Base-by-base conservation (phyloP, 2,888 invertebrate species). In the Diploptera punctata region DNA sequence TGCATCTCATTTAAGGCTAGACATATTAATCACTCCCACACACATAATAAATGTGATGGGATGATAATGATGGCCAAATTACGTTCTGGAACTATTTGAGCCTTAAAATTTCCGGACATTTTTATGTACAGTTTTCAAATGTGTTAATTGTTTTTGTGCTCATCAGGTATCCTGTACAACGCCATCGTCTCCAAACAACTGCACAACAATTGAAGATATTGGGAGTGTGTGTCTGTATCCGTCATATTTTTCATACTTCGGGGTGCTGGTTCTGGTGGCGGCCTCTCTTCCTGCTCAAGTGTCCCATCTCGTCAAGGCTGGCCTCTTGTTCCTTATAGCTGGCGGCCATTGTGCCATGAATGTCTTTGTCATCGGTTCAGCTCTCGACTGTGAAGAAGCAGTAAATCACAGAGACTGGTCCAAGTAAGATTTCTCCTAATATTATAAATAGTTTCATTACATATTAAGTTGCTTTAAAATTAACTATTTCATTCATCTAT, bases 201-300 rank as follows among this genome's bases (percentile, higher is more conserved):
- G 80, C 62, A 80, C 80, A 16, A 74, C 75, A 33, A 18, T 60
- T 16, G 73, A 72, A 61, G 73, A 68, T 65, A 82, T 83, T 73
- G 80, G 83, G 29, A 79, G 81, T 5, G 81, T 82, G 31, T 91
- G 90, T 79, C 84, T 88, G 44, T 90, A 90, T 81, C 92, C 93
- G 49, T 91, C 91, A 61, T 93, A 93, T 81, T 89, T 92, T 81
- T 89, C 90, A 76, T 89, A 90, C 81, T 90, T 90, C 80, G 87
- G 88, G 67, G 89, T 91, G 67, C 83, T 93, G 73, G 89, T 91
- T 73, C 81, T 93, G 73, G 86, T 93, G 73, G 89, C 90, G 2
- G 87, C 90, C 62, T 89, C 92, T 24, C 87, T 92, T 78, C 89
- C 93, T 75, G 89, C 90, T 1, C 91, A 92, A 79, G 83, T 93